These are phyloP conservation scores for Thyatira batis DNA, from an alignment of 2,888 invertebrate genomes.

Conservation along the genomic window DNA sequence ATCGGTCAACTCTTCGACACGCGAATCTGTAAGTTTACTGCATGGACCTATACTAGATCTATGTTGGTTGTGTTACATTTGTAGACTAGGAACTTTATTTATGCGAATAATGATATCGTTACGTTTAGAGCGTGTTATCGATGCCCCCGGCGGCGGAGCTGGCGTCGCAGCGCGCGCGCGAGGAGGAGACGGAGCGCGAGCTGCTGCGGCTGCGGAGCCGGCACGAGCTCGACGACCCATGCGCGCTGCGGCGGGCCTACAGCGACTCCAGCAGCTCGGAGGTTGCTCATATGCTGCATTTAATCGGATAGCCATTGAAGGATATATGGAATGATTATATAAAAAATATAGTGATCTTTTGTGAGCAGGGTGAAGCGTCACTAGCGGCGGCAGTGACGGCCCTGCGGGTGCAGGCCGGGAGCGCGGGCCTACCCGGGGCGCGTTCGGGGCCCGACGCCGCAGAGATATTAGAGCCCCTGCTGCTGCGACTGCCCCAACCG, in stretches of 20 bases:
- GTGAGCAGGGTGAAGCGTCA: slow-evolving; percentile 31
- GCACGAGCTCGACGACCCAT: slow-evolving; percentile 8
- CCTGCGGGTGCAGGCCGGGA: slow-evolving; percentile 19
- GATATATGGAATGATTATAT: neutral
- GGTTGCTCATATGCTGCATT: neutral
- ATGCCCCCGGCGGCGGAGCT: slow-evolving; percentile 50
- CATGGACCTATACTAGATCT: no score
- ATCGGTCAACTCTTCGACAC: slow-evolving; percentile 33
- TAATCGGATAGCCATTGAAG: no score
- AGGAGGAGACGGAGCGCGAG: slow-evolving; percentile 31
- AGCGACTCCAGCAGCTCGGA: slow-evolving; percentile 47
- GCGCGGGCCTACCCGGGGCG: slow-evolving; percentile 8
- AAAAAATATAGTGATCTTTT: neutral
- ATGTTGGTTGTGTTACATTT: no score
- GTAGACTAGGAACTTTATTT: no score
- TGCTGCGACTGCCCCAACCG: slow-evolving; percentile 7
- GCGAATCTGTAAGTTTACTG: slow-evolving; percentile 28
- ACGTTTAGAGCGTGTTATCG: slow-evolving; percentile 29
- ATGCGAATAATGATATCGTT: neutral
- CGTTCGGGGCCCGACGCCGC: slow-evolving; percentile 10
- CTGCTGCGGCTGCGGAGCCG: slow-evolving; percentile 28
- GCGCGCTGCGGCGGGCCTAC: slow-evolving; percentile 14
- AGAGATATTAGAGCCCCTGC: slow-evolving; percentile 8
- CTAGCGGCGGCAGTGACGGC: slow-evolving; percentile 34
- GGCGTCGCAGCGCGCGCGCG: slow-evolving; percentile 43